phyloP scores from a whole-genome alignment of 2,113 vertebrate species.

The Paralichthys olivaceus region DNA sequence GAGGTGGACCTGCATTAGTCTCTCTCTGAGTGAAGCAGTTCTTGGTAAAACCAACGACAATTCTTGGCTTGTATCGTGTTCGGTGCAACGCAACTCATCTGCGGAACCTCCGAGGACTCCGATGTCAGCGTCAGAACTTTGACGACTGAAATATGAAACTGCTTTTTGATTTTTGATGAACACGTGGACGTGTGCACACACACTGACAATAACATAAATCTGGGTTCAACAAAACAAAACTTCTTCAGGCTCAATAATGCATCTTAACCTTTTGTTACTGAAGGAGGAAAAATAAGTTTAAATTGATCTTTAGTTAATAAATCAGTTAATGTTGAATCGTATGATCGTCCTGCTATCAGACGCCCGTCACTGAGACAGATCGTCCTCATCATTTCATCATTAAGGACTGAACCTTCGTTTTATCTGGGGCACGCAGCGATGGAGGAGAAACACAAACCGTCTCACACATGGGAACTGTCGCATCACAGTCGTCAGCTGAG shows the following conservation, averaged over 20 bases:
- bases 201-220: too few relatives aligned
- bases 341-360: background rate
- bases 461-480: background rate
- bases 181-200: too few relatives aligned
- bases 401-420: constrained; percentile 22
- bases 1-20: too few relatives aligned
- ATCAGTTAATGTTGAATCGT: background rate
- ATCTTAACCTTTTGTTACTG: background rate
- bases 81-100: too few relatives aligned
- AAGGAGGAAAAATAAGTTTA: background rate
- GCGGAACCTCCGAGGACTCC: too few relatives aligned
- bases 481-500: background rate
- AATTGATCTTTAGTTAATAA: background rate
- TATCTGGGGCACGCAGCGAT: constrained; percentile 23
- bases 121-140: too few relatives aligned
- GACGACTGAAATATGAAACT: too few relatives aligned
- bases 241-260: background rate
- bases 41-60: too few relatives aligned
- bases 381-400: constrained; percentile 56
- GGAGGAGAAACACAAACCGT: background rate
- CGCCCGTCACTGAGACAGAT: constrained; percentile 33
- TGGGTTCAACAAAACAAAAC: background rate
- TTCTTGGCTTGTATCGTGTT: too few relatives aligned
- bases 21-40: too few relatives aligned
- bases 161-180: too few relatives aligned